Base-by-base conservation (phyloP, 1,140 invertebrate genomes). In the Manduca sexta region DNA sequence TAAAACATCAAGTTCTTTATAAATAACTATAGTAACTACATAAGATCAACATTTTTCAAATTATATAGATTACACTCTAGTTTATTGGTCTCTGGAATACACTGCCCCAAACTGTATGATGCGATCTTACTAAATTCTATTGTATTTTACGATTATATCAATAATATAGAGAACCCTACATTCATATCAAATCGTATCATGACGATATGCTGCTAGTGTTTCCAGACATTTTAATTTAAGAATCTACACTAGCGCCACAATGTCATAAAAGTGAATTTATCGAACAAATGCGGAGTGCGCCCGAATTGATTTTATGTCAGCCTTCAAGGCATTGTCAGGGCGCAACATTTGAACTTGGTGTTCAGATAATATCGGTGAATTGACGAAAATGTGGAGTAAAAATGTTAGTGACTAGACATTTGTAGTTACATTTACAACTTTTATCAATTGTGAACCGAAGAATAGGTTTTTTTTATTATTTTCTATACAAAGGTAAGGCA, bases 311-410 rank as follows among this genome's bases (percentile, higher is more conserved):
- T 84, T 77, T 79, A 67, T 67, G 72, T 80, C 74, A 80, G 55
- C 69, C 52, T 60, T 61, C 55, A 50, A 61, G 64, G 56, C 64
- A 55, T 64, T 77, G 54, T 76, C 74, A 76, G 74, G 70, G 80
- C 80, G 80, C 76, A 80, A 84, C 76, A 84, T 84, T 84, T 81
- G 64, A 84, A 84, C 68, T 67, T 37, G 39, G 56, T 50, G 54
- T 35, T 26, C 47, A 62, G 64, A 66, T 67, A 71, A 72, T 5
- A 58, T 62, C 45, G 49, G 18, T 45, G 37, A 52, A 67, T 52
- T 60, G 42, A 48, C 46, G 53, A 47, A 63, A 64, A 64, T 64
- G 35, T 59, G 16, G 43, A 58, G 64, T 47, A 65, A 72, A 61
- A 58, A 74, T 71, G 64, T 51, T 37, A 57, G 31, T 49, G 15